A percentile compares a stretch with the other conserved stretches of the same genome.
These are phyloP conservation scores for Pygocentrus nattereri DNA, from an alignment of 2,797 vertebrate species.

Conservation along the genomic window DNA sequence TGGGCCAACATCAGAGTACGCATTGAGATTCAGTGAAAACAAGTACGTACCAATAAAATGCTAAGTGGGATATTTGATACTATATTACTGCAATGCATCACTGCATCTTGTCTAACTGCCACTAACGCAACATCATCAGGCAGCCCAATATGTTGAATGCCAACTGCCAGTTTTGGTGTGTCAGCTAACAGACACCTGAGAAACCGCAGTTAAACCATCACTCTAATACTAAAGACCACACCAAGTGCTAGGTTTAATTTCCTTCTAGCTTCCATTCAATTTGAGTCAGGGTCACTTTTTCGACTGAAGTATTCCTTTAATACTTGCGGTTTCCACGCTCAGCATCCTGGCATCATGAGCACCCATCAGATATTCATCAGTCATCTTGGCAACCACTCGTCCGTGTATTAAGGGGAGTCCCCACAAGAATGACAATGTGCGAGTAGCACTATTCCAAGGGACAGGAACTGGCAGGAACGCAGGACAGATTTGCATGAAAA, in stretches of 20 bases:
- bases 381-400: slow-evolving; percentile 39
- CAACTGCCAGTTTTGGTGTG: too few relatives aligned
- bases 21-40: too few relatives aligned
- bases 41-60: too few relatives aligned
- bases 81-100: background rate
- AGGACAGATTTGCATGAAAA: slow-evolving; percentile 64
- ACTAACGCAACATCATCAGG: too few relatives aligned
- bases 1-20: too few relatives aligned
- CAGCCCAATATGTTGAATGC: too few relatives aligned
- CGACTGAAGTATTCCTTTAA: background rate
- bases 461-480: slow-evolving; percentile 62
- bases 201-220: background rate
- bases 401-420: slow-evolving; percentile 44
- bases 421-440: slow-evolving; percentile 67
- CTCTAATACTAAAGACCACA: background rate
- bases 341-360: slow-evolving; percentile 52
- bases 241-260: background rate
- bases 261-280: background rate
- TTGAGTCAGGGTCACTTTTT: background rate
- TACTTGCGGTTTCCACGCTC: slow-evolving; percentile 24
- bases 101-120: too few relatives aligned
- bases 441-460: slow-evolving; percentile 61
- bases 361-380: slow-evolving; percentile 66
- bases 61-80: too few relatives aligned
- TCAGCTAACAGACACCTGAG: too few relatives aligned